A percentile compares a stretch with the other conserved stretches of the same genome.
phyloP scores from a whole-genome alignment of 2,888 invertebrate genomes.

The Digitonthophagus gazella region DNA sequence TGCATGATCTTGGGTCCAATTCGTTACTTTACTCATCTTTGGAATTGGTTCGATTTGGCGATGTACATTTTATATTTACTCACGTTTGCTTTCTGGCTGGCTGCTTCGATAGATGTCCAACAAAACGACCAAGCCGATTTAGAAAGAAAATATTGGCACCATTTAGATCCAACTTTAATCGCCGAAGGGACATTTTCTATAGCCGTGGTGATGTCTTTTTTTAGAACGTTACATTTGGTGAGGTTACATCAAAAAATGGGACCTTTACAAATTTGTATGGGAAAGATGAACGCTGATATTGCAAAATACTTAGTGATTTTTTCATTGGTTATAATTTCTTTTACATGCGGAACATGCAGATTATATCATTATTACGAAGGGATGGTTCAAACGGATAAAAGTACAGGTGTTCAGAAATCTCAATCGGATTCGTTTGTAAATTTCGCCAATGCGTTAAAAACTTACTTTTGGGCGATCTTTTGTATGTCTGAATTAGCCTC shows the following conservation, averaged over 20 bases:
- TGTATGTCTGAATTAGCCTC: slow-evolving; percentile 66
- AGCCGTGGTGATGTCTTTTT: slow-evolving; percentile 66
- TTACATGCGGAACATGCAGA: slow-evolving; percentile 60
- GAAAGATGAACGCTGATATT: slow-evolving; percentile 68
- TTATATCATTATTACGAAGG: slow-evolving; percentile 67
- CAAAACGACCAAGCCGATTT: slow-evolving; percentile 51
- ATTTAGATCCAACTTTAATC: slow-evolving; percentile 62
- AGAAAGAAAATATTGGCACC: slow-evolving; percentile 66
- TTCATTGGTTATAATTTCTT: slow-evolving; percentile 59
- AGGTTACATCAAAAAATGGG: slow-evolving; percentile 64
- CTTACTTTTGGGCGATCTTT: slow-evolving; percentile 69
- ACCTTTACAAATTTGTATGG: slow-evolving; percentile 65
- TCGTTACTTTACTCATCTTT: slow-evolving; percentile 58
- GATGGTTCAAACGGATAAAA: slow-evolving; percentile 59
- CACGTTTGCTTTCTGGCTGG: slow-evolving; percentile 64
- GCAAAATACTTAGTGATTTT: slow-evolving; percentile 63
- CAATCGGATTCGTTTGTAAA: slow-evolving; percentile 60
- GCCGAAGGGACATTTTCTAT: slow-evolving; percentile 66
- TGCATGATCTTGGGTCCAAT: slow-evolving; percentile 58
- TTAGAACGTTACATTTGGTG: slow-evolving; percentile 62
- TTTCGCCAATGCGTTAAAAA: slow-evolving; percentile 59
- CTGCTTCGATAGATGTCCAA: slow-evolving; percentile 56
- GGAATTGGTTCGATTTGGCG: slow-evolving; percentile 65
- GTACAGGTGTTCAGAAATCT: slow-evolving; percentile 58
- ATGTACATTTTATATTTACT: slow-evolving; percentile 59